phyloP scores from a whole-genome alignment of 2,797 vertebrate species.

The Gambusia yucatana region DNA sequence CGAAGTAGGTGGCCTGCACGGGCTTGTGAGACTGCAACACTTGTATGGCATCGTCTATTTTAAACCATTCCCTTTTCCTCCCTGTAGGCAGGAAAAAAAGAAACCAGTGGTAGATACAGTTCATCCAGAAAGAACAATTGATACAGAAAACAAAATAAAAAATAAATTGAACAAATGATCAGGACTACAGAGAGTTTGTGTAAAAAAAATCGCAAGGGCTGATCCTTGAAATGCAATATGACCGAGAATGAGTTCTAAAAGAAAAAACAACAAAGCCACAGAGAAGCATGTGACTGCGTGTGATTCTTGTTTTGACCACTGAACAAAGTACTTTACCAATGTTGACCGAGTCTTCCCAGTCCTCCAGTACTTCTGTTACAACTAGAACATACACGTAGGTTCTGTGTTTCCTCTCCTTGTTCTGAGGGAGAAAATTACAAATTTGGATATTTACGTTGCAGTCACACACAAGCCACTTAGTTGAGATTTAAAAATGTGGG shows the following conservation, averaged over 20 bases:
- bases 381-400: slow-evolving; percentile 97
- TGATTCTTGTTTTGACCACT: slow-evolving; percentile 42
- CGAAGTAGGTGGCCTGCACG: slow-evolving; percentile 96
- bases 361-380: slow-evolving; percentile 95
- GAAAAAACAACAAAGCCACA: slow-evolving; percentile 29
- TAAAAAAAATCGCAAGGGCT: slow-evolving; percentile 34
- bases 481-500: slow-evolving; percentile 8
- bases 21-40: slow-evolving; percentile 97
- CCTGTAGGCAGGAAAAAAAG: slow-evolving; percentile 76
- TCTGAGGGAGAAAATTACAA: slow-evolving; percentile 75
- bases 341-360: slow-evolving; percentile 99
- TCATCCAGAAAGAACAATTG: slow-evolving; percentile 20
- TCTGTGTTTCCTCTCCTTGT: slow-evolving; percentile 97
- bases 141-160: background rate
- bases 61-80: slow-evolving; percentile 99
- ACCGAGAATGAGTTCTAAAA: background rate
- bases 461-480: background rate
- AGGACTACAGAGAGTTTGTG: slow-evolving; percentile 3
- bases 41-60: slow-evolving; percentile 93
- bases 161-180: slow-evolving; percentile 20
- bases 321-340: slow-evolving; percentile 86
- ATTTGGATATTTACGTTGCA: slow-evolving; percentile 1
- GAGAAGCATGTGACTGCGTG: slow-evolving; percentile 50
- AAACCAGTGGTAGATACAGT: slow-evolving; percentile 40
- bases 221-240: slow-evolving; percentile 30